phyloP scores from a whole-genome alignment of 53 echinoderm and acorn worm species.

The Paracentrotus lividus region DNA sequence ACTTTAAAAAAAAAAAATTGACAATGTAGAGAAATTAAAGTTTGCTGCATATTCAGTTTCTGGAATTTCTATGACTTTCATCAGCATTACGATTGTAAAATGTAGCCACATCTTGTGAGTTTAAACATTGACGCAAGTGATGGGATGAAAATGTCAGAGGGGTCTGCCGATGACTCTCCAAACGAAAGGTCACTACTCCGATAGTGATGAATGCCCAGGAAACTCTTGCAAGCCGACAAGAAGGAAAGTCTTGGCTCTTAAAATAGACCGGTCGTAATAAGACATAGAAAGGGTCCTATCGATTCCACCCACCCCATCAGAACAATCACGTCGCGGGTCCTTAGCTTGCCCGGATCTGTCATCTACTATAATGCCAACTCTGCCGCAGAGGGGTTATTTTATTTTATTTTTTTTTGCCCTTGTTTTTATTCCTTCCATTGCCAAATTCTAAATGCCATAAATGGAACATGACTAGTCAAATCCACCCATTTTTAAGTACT shows the following conservation, averaged over 20 bases:
- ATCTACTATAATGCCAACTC: constrained; percentile 25
- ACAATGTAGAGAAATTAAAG: background rate
- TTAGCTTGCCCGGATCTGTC: constrained; percentile 7
- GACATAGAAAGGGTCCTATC: constrained; percentile 51
- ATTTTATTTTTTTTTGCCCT: too few relatives aligned
- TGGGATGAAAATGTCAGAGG: constrained; percentile 50
- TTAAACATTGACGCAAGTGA: constrained; percentile 42
- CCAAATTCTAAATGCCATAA: background rate
- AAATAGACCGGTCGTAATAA: constrained; percentile 48
- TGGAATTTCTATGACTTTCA: background rate
- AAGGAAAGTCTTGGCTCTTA: constrained; percentile 23
- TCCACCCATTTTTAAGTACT: too few relatives aligned
- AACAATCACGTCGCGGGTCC: constrained; percentile 38
- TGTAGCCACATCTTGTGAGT: constrained; percentile 15
- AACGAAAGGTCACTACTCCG: constrained; percentile 31
- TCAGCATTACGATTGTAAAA: background rate
- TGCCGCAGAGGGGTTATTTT: background rate
- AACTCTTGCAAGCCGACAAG: constrained; percentile 14
- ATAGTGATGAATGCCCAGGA: constrained; percentile 27
- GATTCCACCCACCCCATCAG: constrained; percentile 54
- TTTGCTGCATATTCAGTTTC: background rate
- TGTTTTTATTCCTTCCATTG: constrained; percentile 13
- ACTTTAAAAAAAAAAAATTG: background rate
- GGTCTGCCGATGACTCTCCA: constrained; percentile 41
- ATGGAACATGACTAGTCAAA: too few relatives aligned